These are phyloP conservation scores for Acanthurus lineatus DNA, from an alignment of 2,797 vertebrate species.

Conservation along the genomic window DNA sequence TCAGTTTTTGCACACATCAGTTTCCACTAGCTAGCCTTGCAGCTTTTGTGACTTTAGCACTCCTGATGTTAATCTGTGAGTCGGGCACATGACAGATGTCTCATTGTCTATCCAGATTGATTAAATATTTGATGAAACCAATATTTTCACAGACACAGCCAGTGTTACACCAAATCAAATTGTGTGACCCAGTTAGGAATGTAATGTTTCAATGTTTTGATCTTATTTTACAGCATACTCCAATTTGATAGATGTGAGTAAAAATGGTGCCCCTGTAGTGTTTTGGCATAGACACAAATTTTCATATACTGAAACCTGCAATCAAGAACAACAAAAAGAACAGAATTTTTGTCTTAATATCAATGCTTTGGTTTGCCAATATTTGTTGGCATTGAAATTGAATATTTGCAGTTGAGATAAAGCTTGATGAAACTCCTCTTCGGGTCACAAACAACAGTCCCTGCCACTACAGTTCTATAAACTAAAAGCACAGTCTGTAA, in stretches of 20 bases:
- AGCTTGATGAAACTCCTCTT: neutral
- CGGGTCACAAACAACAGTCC: neutral
- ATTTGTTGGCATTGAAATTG: neutral
- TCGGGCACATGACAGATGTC: neutral
- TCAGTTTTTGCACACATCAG: constrained; percentile 14
- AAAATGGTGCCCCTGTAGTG: neutral
- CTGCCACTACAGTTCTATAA: neutral
- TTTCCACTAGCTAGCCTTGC: neutral
- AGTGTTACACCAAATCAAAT: neutral
- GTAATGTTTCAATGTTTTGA: neutral
- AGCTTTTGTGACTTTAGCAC: constrained; percentile 15
- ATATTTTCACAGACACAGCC: neutral
- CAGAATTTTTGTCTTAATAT: neutral
- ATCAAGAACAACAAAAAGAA: neutral
- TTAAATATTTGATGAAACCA: neutral
- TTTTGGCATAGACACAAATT: neutral
- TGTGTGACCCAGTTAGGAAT: neutral
- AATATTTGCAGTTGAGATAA: neutral
- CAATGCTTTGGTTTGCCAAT: too few relatives aligned
- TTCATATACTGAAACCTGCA: neutral
- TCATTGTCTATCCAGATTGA: constrained; percentile 3
- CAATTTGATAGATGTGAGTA: neutral
- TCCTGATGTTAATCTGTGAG: neutral
- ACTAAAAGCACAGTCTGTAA: neutral
- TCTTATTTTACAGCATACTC: neutral